phyloP scores from a whole-genome alignment of 2,797 vertebrate species.

The Alfaro cultratus region DNA sequence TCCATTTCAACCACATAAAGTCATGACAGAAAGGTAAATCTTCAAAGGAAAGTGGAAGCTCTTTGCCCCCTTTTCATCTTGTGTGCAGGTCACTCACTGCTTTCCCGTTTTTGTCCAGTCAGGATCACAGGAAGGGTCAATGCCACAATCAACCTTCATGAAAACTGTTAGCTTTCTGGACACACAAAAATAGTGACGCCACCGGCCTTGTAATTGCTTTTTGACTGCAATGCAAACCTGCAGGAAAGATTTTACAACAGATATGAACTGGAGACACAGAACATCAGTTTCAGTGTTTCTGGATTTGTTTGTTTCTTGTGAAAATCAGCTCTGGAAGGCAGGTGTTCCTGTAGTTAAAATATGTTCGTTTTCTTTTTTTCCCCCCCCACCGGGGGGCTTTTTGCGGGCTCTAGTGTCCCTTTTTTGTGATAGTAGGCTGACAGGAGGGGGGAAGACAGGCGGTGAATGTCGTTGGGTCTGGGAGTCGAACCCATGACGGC shows the following conservation, averaged over 20 bases:
- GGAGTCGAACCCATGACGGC: no score
- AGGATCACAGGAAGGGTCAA: constrained; percentile 51
- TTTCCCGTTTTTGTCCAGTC: constrained; percentile 28
- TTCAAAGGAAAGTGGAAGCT: constrained; percentile 60
- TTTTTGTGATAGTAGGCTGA: no score
- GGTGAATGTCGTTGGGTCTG: no score
- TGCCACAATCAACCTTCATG: constrained; percentile 6
- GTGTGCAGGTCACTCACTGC: constrained; percentile 35
- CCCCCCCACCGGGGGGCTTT: no score
- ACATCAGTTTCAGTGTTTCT: not conserved
- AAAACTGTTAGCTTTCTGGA: constrained; percentile 22
- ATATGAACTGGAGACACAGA: not conserved
- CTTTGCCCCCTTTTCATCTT: constrained; percentile 53
- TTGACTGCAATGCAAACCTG: not conserved
- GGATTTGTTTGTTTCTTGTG: not conserved
- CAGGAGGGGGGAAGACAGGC: no score
- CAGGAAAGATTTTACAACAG: not conserved
- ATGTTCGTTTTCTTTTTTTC: no score
- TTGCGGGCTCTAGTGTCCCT: no score
- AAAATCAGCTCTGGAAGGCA: not conserved
- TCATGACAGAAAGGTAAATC: constrained; percentile 83
- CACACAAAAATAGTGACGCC: not conserved
- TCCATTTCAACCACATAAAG: constrained; percentile 84
- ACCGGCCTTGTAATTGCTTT: not conserved
- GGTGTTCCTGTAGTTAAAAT: not conserved